These are phyloP conservation scores for Peromyscus polionotus DNA, from an alignment of 2,113 vertebrate species.

Conservation along the genomic window DNA sequence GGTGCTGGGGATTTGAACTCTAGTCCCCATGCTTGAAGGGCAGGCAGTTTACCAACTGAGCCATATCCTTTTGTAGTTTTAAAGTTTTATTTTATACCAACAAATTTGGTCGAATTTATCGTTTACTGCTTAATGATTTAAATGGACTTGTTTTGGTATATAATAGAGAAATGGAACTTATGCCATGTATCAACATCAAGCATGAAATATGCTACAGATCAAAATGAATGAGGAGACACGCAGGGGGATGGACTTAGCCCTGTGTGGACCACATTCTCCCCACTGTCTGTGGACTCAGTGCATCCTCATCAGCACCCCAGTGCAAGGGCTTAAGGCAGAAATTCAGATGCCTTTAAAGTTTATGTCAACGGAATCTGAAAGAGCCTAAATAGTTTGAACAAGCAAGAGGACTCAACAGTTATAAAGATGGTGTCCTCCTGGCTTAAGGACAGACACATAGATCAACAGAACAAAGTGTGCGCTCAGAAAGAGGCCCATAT, in stretches of 20 bases:
- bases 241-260: background rate
- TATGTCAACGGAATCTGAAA: background rate
- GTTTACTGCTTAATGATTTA: background rate
- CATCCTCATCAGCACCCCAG: background rate
- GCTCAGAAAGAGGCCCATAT: background rate
- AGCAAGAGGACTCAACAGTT: background rate
- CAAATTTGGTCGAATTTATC: background rate
- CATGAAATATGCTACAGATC: background rate
- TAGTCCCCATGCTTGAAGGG: background rate
- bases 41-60: background rate
- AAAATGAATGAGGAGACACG: background rate
- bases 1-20: background rate
- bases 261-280: background rate
- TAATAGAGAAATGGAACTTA: background rate
- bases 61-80: background rate
- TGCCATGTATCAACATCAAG: background rate
- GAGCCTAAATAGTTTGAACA: background rate
- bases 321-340: background rate
- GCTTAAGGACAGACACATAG: background rate
- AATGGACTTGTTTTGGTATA: background rate
- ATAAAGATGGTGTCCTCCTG: background rate
- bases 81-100: background rate
- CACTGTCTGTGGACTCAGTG: too few species aligned
- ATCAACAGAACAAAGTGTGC: background rate
- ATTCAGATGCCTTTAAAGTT: background rate